phyloP scores from a whole-genome alignment of 2,797 vertebrate genomes.

The Tragelaphus oryx region DNA sequence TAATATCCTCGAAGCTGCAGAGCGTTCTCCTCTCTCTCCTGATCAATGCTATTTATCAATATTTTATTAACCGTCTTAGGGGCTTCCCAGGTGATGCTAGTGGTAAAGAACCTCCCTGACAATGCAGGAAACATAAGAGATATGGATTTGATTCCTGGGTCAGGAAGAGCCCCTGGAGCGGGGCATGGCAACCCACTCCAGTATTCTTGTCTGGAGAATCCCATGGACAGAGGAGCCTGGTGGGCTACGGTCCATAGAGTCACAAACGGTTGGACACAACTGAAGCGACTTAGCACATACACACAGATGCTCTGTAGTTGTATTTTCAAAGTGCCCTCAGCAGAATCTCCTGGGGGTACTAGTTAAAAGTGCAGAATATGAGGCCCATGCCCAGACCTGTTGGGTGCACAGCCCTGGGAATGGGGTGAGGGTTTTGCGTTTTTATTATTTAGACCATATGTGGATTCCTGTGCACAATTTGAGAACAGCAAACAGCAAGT shows the following conservation, averaged over 20 bases:
- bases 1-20: not conserved
- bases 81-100: not conserved
- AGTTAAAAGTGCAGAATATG: not conserved
- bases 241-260: not conserved
- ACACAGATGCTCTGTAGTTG: too few relatives aligned
- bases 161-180: not conserved
- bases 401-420: not conserved
- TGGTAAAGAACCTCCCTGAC: not conserved
- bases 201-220: not conserved
- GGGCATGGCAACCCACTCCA: not conserved
- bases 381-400: too few relatives aligned
- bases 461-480: not conserved
- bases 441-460: too few relatives aligned
- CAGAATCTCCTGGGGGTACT: not conserved
- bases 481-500: accelerated
- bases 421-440: not conserved
- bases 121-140: not conserved
- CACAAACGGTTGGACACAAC: not conserved
- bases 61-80: not conserved
- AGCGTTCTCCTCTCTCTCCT: not conserved
- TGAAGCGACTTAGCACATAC: not conserved
- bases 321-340: not conserved
- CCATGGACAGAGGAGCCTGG: not conserved
- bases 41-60: accelerated
- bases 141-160: not conserved